These are phyloP conservation scores for Rotaria macrura DNA, from an alignment of 2,888 invertebrate genomes.

Conservation along the genomic window DNA sequence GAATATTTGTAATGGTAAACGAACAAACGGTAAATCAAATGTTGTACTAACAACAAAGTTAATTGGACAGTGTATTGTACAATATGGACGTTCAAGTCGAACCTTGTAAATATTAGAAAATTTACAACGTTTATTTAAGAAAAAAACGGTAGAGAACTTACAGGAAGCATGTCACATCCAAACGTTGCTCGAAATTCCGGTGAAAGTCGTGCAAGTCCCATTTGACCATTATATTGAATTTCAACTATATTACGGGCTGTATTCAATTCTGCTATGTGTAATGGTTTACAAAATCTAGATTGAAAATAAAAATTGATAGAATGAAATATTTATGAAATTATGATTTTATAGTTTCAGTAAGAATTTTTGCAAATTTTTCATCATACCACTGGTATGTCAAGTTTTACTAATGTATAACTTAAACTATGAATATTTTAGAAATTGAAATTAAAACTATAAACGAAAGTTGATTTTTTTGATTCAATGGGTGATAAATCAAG, in stretches of 20 bases:
- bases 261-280: background rate
- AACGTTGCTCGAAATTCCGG: background rate
- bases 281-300: background rate
- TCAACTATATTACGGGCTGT: background rate
- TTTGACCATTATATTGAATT: background rate
- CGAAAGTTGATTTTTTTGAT: too few relatives aligned
- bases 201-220: background rate
- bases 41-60: conserved; percentile 66
- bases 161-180: background rate
- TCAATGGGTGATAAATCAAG: too few relatives aligned
- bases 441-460: too few relatives aligned
- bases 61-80: conserved; percentile 61
- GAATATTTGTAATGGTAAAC: conserved; percentile 57
- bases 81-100: conserved; percentile 54
- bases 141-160: background rate
- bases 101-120: background rate
- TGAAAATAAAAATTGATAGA: background rate
- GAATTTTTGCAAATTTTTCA: too few relatives aligned
- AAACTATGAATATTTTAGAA: too few relatives aligned
- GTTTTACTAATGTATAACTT: too few relatives aligned
- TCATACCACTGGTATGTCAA: too few relatives aligned
- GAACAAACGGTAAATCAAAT: conserved; percentile 57
- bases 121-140: background rate
- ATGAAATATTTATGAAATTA: too few relatives aligned
- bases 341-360: too few relatives aligned